A percentile compares a stretch with the other conserved stretches of the same genome.
phyloP scores from a whole-genome alignment of 1,140 invertebrate species.

The Sycophaga agraensis region DNA sequence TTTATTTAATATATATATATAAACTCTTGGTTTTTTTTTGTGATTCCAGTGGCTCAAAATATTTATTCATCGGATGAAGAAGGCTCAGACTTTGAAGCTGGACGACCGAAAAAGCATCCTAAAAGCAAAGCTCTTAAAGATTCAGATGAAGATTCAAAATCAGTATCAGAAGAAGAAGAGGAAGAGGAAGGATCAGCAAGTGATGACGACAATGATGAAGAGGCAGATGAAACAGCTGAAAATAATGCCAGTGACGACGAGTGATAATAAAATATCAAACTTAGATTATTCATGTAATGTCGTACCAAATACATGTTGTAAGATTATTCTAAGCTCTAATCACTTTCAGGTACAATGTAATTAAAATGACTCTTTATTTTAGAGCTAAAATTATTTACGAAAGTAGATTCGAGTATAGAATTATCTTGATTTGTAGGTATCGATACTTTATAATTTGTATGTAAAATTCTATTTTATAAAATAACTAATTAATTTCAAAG shows the following conservation, averaged over 20 bases:
- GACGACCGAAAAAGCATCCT: slow-evolving; percentile 72
- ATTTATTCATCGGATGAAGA: slow-evolving; percentile 94
- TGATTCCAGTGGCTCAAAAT: slow-evolving; percentile 60
- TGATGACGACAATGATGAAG: slow-evolving; percentile 30
- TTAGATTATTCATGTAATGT: background rate
- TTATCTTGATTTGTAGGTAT: too few relatives aligned
- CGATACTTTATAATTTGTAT: background rate
- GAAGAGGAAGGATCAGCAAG: slow-evolving; percentile 45
- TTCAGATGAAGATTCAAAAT: slow-evolving; percentile 72
- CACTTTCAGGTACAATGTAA: too few relatives aligned
- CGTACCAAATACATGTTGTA: background rate
- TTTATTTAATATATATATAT: too few relatives aligned
- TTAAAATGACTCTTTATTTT: too few relatives aligned
- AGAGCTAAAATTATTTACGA: too few relatives aligned
- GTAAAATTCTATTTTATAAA: slow-evolving; percentile 13
- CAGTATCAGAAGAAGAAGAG: slow-evolving; percentile 45
- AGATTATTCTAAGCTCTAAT: background rate
- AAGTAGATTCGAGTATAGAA: too few relatives aligned
- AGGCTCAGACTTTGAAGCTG: slow-evolving; percentile 81
- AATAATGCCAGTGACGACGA: slow-evolving; percentile 37
- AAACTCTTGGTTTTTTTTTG: too few relatives aligned
- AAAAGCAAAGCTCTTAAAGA: slow-evolving; percentile 81
- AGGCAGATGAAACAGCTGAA: slow-evolving; percentile 40
- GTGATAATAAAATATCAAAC: background rate
- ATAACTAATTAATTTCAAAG: background rate